phyloP scores from a whole-genome alignment of 2,888 invertebrate species.

The Drosophila emarginata region DNA sequence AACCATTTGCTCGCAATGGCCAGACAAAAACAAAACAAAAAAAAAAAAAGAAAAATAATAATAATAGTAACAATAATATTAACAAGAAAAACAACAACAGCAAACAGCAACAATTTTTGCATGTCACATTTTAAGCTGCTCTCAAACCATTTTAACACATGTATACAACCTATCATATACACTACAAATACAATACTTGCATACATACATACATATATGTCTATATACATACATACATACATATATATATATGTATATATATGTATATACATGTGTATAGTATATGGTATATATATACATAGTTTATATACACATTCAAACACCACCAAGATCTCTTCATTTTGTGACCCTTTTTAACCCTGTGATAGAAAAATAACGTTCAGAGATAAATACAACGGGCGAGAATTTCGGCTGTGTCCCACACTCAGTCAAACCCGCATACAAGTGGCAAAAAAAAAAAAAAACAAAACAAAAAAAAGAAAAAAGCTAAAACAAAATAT shows the following conservation, averaged over 20 bases:
- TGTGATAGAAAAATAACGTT: constrained; percentile 3
- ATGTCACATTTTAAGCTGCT: constrained; percentile 54
- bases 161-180: constrained; percentile 15
- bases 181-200: constrained; percentile 1
- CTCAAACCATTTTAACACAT: constrained; percentile 27
- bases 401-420: neutral
- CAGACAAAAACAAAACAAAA: constrained; percentile 43
- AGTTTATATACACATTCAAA: neutral
- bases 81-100: constrained; percentile 19
- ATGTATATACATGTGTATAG: neutral
- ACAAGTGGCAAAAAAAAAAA: constrained; percentile 1
- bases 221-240: neutral
- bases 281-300: neutral
- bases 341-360: constrained; percentile 9
- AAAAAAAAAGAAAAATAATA: constrained; percentile 10
- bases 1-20: constrained; percentile 61
- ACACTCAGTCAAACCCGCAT: constrained; percentile 3
- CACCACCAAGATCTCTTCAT: constrained; percentile 7
- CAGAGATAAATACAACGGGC: constrained; percentile 3
- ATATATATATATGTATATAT: neutral
- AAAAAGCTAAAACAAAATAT: neutral
- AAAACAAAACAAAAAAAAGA: too few species aligned
- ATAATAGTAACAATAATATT: constrained; percentile 19
- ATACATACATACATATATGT: constrained; percentile 5
- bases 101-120: constrained; percentile 41